Conservation (phyloP, 2,888 invertebrate species). For the Cyclophora albipunctata region DNA sequence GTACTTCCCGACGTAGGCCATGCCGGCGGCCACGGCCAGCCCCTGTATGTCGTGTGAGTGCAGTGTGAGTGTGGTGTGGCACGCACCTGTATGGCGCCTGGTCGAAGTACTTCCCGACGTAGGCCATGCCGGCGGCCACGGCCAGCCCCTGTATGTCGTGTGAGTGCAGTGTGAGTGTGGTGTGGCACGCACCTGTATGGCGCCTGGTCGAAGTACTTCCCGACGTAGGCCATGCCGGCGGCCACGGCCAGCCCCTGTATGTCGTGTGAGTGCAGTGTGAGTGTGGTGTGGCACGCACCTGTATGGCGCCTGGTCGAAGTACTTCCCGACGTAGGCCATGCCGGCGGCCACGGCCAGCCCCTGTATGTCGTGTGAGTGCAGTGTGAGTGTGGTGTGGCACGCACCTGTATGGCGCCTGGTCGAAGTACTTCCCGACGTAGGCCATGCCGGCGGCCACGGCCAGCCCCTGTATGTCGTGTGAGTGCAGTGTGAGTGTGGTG, state of each 20-base stretch:
- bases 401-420: slow-evolving; percentile 88
- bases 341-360: slow-evolving; percentile 96
- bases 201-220: slow-evolving; percentile 85
- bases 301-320: slow-evolving; percentile 85
- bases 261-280: no score
- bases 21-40: slow-evolving; percentile 95
- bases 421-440: slow-evolving; percentile 90
- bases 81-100: slow-evolving; percentile 92
- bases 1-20: slow-evolving; percentile 96
- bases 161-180: no score
- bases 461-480: slow-evolving; percentile 81
- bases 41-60: no score
- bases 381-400: slow-evolving; percentile 2
- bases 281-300: slow-evolving; percentile 68
- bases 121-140: slow-evolving; percentile 98
- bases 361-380: slow-evolving; percentile 63
- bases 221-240: slow-evolving; percentile 98
- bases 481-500: no score
- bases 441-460: slow-evolving; percentile 99
- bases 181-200: slow-evolving; percentile 80
- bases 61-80: no score
- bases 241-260: slow-evolving; percentile 94
- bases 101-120: slow-evolving; percentile 88
- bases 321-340: slow-evolving; percentile 97
- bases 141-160: slow-evolving; percentile 86